Conservation (phyloP, 2,113 vertebrate species). For the Cygnus atratus region DNA sequence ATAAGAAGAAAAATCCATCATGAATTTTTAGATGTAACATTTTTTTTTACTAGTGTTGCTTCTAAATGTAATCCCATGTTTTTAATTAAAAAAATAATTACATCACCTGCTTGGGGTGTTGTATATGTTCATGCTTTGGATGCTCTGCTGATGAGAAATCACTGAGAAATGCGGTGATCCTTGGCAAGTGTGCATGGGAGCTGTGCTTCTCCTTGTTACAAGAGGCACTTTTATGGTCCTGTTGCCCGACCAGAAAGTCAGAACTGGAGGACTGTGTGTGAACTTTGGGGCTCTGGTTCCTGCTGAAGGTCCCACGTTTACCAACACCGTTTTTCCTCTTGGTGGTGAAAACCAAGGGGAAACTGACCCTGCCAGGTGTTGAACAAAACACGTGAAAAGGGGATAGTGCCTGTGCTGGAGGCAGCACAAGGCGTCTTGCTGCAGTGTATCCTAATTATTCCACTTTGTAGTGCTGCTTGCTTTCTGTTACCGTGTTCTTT, state of each 20-base stretch:
- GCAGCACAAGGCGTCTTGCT: not conserved
- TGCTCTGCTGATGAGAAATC: not conserved
- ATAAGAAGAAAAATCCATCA: not conserved
- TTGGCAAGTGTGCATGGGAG: not conserved
- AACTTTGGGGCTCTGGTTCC: not conserved
- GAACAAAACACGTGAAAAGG: not conserved
- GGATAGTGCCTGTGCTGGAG: not conserved
- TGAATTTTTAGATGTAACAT: not conserved
- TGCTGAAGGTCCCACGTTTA: not conserved
- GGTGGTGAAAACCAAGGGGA: not conserved
- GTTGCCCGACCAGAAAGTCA: not conserved
- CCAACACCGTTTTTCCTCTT: fast-evolving
- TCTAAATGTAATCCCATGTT: not conserved
- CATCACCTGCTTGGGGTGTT: not conserved
- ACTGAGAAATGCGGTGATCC: not conserved
- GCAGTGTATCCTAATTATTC: not conserved
- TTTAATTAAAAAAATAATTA: not conserved
- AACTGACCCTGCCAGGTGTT: fast-evolving
- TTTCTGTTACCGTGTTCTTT: not conserved
- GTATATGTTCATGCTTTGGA: not conserved
- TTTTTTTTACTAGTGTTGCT: not conserved
- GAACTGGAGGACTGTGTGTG: not conserved
- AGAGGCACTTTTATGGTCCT: not conserved
- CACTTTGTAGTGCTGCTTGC: not conserved
- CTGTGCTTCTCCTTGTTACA: not conserved